phyloP scores from a whole-genome alignment of 2,797 vertebrate species.

The Peromyscus eremicus region DNA sequence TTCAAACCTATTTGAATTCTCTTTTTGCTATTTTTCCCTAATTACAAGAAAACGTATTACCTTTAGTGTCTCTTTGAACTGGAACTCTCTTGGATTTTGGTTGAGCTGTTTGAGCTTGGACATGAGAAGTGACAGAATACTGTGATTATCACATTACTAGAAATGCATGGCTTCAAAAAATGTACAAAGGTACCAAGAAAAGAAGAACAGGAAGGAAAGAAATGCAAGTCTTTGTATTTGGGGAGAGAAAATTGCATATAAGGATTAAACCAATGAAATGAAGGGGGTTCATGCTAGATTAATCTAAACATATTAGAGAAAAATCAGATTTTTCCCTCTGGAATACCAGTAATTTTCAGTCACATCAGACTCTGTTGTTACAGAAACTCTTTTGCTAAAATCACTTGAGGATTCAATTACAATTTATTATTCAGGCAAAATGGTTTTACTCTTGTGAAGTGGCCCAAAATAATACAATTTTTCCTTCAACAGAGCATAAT shows the following conservation, averaged over 20 bases:
- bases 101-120: neutral
- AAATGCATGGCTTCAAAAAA: neutral
- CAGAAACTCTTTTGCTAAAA: slow-evolving; percentile 67
- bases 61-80: neutral
- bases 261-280: neutral
- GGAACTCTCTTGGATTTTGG: slow-evolving; percentile 9
- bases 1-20: slow-evolving; percentile 36
- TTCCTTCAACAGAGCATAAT: slow-evolving; percentile 73
- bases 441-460: slow-evolving; percentile 81
- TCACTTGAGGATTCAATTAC: slow-evolving; percentile 76
- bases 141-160: neutral
- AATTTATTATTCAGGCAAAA: slow-evolving; percentile 77
- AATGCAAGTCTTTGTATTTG: neutral
- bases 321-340: slow-evolving; percentile 54
- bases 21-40: slow-evolving; percentile 12
- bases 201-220: neutral
- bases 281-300: neutral
- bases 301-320: neutral
- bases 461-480: slow-evolving; percentile 56
- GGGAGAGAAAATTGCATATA: neutral
- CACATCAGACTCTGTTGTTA: neutral
- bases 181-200: neutral
- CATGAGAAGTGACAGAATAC: neutral
- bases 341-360: slow-evolving; percentile 24
- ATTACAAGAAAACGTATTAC: neutral